These are phyloP conservation scores for Drosophila tristis DNA, from an alignment of 1,140 invertebrate species.

Conservation along the genomic window DNA sequence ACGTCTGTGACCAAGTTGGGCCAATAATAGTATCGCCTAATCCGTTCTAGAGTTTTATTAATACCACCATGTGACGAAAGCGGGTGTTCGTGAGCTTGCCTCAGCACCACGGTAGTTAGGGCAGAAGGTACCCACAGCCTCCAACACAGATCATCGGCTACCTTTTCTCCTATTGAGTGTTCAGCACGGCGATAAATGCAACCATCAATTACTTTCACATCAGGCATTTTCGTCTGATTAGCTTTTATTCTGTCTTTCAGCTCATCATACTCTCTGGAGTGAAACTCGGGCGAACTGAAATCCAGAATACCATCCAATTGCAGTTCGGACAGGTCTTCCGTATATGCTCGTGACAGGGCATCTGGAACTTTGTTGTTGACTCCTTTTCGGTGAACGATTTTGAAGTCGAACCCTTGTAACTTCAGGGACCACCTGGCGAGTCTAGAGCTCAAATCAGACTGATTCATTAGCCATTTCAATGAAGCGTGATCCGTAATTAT, in stretches of 20 bases:
- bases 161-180: constrained; percentile 3
- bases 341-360: not conserved
- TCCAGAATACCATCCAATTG: too few relatives aligned
- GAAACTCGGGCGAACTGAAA: too few relatives aligned
- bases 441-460: too few relatives aligned
- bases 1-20: not conserved
- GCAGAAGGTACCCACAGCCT: constrained; percentile 1
- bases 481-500: not conserved
- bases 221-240: not conserved
- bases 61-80: constrained; percentile 5
- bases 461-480: too few relatives aligned
- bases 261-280: not conserved
- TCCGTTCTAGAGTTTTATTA: constrained; percentile 2
- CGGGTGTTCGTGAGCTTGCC: too few relatives aligned
- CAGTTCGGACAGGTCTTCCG: too few relatives aligned
- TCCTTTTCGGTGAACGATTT: constrained; percentile 6
- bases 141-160: not conserved
- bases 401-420: not conserved
- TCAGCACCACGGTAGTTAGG: not conserved
- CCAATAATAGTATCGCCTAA: constrained; percentile 9
- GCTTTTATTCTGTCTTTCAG: not conserved
- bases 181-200: not conserved
- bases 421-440: too few relatives aligned
- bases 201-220: too few relatives aligned
- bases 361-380: constrained; percentile 1